These are phyloP conservation scores for Tretioscincus oriximinensis DNA, from an alignment of 2,113 vertebrate species.

Conservation along the genomic window DNA sequence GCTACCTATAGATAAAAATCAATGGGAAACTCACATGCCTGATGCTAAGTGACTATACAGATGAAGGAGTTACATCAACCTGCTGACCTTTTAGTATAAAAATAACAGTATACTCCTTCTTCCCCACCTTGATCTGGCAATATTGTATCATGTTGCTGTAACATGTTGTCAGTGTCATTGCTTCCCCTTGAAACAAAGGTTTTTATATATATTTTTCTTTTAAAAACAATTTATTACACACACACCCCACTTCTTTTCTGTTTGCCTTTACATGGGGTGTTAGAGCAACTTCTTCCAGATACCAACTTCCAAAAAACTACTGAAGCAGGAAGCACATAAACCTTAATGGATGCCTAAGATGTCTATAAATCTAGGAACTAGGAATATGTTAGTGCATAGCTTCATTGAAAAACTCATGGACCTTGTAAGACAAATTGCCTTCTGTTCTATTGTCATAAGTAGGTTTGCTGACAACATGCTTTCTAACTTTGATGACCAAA, in stretches of 20 bases:
- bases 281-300: background rate
- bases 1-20: slow-evolving; percentile 59
- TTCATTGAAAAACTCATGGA: slow-evolving; percentile 58
- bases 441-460: slow-evolving; percentile 56
- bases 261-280: background rate
- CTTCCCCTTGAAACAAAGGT: background rate
- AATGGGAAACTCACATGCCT: slow-evolving; percentile 51
- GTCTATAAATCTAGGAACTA: slow-evolving; percentile 58
- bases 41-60: slow-evolving; percentile 46
- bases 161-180: background rate
- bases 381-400: slow-evolving; percentile 42
- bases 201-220: background rate
- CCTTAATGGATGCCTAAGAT: slow-evolving; percentile 32
- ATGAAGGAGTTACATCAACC: slow-evolving; percentile 53
- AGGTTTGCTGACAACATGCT: slow-evolving; percentile 60
- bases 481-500: slow-evolving; percentile 47
- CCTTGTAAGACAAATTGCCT: slow-evolving; percentile 63
- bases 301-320: slow-evolving; percentile 14
- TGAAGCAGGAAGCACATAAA: slow-evolving; percentile 24
- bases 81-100: slow-evolving; percentile 56
- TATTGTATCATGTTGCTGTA: background rate
- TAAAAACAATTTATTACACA: background rate
- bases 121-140: slow-evolving; percentile 10
- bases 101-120: slow-evolving; percentile 33
- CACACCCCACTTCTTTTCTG: background rate